phyloP scores from a whole-genome alignment of 2,113 vertebrate genomes.

The Pachycephala philippinensis region DNA sequence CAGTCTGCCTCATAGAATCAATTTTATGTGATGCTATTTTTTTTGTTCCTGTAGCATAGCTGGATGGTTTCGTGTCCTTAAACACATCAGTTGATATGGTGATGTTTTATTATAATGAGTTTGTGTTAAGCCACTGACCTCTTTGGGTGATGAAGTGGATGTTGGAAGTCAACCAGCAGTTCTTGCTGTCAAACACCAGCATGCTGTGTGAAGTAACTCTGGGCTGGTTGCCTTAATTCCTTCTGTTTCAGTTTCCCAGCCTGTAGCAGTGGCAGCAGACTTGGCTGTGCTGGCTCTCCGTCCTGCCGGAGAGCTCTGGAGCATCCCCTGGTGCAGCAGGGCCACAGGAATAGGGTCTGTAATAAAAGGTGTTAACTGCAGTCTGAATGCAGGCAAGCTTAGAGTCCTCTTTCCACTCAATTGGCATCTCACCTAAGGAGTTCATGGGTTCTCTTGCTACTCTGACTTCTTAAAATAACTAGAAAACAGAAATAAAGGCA shows the following conservation, averaged over 20 bases:
- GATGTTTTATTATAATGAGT: not conserved
- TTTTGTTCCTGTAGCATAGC: not conserved
- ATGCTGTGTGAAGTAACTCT: accelerated
- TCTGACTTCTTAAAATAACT: not conserved
- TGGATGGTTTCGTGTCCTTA: not conserved
- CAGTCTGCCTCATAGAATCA: not conserved
- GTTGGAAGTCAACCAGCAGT: not conserved
- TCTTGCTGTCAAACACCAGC: not conserved
- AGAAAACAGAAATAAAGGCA: not conserved
- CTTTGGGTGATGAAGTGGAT: not conserved
- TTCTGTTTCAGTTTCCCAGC: not conserved
- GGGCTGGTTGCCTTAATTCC: not conserved
- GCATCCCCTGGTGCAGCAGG: not conserved
- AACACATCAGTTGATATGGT: not conserved
- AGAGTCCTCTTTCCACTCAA: not conserved
- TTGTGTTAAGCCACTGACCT: not conserved
- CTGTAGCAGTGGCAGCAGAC: not conserved
- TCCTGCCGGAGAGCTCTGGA: not conserved
- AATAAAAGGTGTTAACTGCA: not conserved
- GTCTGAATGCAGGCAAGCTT: not conserved
- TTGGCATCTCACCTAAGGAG: not conserved
- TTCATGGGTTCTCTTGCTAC: not conserved
- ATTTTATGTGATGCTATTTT: not conserved
- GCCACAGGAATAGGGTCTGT: not conserved
- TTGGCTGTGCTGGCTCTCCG: not conserved